Percentiles rank a stretch among this genome's conserved stretches.
Conservation (phyloP, 2,113 vertebrate species). For the Lethenteron reissneri region DNA sequence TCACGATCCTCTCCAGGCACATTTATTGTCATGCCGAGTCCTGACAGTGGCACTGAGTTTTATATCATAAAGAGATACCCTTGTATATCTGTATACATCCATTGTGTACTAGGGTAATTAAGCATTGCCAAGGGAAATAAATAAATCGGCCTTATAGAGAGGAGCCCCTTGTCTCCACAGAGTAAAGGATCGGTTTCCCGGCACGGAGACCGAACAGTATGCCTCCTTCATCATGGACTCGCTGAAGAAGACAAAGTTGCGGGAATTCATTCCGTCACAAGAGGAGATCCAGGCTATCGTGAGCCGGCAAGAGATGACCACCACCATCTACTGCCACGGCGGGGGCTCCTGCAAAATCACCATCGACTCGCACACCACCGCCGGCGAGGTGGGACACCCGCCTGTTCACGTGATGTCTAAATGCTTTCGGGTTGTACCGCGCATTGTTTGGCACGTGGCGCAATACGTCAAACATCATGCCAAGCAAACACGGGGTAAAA, state of each 20-base stretch:
- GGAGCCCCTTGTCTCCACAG: constrained; percentile 18
- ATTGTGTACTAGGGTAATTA: background rate
- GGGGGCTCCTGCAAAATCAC: constrained; percentile 80
- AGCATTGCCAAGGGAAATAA: background rate
- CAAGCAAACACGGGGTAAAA: no score
- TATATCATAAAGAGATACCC: background rate
- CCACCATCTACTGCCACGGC: constrained; percentile 67
- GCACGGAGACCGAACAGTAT: constrained; percentile 52
- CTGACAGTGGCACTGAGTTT: background rate
- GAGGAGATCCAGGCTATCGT: constrained; percentile 65
- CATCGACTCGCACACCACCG: constrained; percentile 72
- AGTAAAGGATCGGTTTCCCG: constrained; percentile 43
- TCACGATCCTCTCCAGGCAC: no score
- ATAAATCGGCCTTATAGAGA: background rate
- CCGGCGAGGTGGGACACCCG: constrained; percentile 40
- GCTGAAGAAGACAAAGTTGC: constrained; percentile 55
- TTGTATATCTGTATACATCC: background rate
- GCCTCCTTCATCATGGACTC: constrained; percentile 52
- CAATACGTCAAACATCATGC: no score
- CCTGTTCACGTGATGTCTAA: no score
- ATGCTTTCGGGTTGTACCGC: no score
- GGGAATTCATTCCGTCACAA: constrained; percentile 69
- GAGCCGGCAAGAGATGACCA: constrained; percentile 61
- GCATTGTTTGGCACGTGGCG: no score
- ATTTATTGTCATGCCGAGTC: no score